Evolutionary conservation across 2,113 vertebrate species (phyloP), one percentile per base, ranked within the genome.

Genomic region (Epinephelus lanceolatus): DNA sequence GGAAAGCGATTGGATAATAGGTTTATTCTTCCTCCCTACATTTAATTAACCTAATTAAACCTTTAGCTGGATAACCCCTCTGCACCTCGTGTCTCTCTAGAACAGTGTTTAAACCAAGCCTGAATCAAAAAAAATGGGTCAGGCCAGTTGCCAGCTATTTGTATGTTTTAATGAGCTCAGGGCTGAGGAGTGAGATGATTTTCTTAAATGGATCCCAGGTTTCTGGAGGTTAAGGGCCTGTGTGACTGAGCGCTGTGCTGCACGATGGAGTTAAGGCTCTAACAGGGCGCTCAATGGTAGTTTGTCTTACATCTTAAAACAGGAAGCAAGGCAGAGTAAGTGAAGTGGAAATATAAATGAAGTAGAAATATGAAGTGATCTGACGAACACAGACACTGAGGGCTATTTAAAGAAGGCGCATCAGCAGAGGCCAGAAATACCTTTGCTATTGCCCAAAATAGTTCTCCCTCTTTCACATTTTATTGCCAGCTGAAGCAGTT

Each of bases 331-430:
- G 52, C 40, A 55, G 55, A 76, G 59, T 9, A 61, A 71, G 65
- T 47, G 45, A 79, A 65, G 27, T 17, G 59, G 52, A 69, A 76
- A 53, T 60, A 40, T 18, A 59, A 78, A 65, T 75, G 45, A 73
- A 73, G 77, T 15, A 40, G 75, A 80, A 82, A 63, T 61, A 61
- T 61, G 11, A 71, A 59, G 49, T 12, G 60, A 33, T 76, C 56
- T 45, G 67, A 73, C 47, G 40, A 56, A 21, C 56, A 72, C n/a
- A 80, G 53, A 70, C 30, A 42, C 59, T 45, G 23, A 23, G 1
- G 3, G 57, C 70, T 89, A 88, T 89, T 89, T 75, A 75, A 83
- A 87, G 89, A 78, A 66, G 47, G 53, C 2, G 8, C 18, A 63
- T 61, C 74, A 79, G 45, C 74, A 76, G 60, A 75, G 52, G 69